Base-by-base conservation (phyloP, 37 sponge, comb jelly and placozoan genomes). In the Oopsacas minuta region DNA sequence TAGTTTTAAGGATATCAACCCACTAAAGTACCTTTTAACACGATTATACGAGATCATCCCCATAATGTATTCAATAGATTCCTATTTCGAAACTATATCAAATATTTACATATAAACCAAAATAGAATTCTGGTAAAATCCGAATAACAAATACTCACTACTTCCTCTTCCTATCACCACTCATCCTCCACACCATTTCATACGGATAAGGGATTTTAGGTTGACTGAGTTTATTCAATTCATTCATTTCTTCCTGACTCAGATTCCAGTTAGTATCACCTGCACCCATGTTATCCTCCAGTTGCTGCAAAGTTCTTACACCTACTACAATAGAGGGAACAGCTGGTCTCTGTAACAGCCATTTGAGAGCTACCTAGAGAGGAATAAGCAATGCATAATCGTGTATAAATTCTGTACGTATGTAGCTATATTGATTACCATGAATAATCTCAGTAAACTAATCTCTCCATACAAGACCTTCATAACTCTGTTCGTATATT, bases 281-380 rank as follows among this genome's bases (percentile, higher is more conserved):
- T 32, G 90, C 83, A 0, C 86, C 36, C 69, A 95, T 35, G 83
- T 95, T 95, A 36, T 95, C 95, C 35, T 86, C 87, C 30, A 95
- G 86, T 52, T 95, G 95, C 0, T 83, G 37, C 35, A 86, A 15
- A 0, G 88, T 92, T 36, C 91, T 82, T 0, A 90, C 95, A 36
- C 95, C 95, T 36, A 95, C 89, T 10, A 95, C 89, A 25, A 95
- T 89, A 15, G 93, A 92, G 0, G 87, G 37, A 23, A 95, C 95
- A 34, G 83, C 39, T 20, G 89, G 88, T 52, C 88, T 87, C 38
- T 88, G 85, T 36, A 95, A 86, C 69, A 95, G 52, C 95, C 95
- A 95, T 20, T 90, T 89, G n/a, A 95, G 88, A n/a, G 95, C 90
- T n/a, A 95, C 86, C 83, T 95, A 93, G 0, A 91, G 81, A 35